Evolutionary conservation across 2,888 invertebrate species (phyloP), one percentile per base, ranked within the genome.

Genomic region (Tetramorium bicarinatum): DNA sequence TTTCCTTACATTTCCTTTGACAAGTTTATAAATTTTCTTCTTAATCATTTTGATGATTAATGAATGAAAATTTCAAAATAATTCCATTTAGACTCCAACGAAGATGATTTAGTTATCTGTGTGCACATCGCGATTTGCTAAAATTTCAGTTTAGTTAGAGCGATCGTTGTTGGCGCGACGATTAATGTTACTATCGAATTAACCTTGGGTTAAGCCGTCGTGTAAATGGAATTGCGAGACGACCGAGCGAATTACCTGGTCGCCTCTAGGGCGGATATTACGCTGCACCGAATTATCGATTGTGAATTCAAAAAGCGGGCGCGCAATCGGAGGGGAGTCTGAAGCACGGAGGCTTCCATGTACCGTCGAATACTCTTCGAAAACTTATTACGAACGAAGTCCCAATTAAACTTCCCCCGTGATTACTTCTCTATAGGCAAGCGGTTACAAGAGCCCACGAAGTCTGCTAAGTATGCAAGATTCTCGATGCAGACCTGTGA

Each of bases 221-320:
- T 61, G 79, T 79, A 79, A 79, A 79, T 79, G 79, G 79, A 79
- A 79, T 79, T 79, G 79, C 79, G 79, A 79, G 79, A 79, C 72
- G 79, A 79, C 79, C 79, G 72, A 79, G 79, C 79, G 72, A 79
- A 79, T 79, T 79, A 79, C 72, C 72, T 38, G 72, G 79, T 79
- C 59, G 79, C 79, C 79, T 79, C 79, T 59, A 72, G 79, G 79
- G 72, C 79, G 79, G 79, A 79, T 79, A 79, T 79, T 79, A 59
- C 79, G 79, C 79, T 79, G 79, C 79, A 71, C 79, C 79, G 79
- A 79, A 79, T 79, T 79, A 79, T 79, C 79, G 79, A 79, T 79
- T 79, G 79, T 79, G 79, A 79, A 79, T 79, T 79, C 79, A 79
- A 79, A 79, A 79, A 79, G 79, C 79, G 79, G 21, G 38, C 79